Conservation (phyloP, 2,797 vertebrate species). For the Hydrolagus colliei region DNA sequence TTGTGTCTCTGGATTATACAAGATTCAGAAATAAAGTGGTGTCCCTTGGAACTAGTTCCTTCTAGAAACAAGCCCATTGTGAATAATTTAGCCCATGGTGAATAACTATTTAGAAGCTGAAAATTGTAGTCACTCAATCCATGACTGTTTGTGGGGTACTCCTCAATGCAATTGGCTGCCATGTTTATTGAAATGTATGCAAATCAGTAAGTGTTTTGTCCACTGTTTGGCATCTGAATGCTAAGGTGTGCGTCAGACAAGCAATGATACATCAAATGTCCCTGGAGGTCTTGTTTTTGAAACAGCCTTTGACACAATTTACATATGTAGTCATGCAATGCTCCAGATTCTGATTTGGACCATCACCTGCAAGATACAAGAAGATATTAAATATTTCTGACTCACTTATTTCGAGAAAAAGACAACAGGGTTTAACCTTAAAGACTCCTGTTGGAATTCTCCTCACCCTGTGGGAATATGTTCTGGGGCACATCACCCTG, state of each 20-base stretch:
- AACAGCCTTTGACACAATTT: constrained; percentile 19
- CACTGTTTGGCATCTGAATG: neutral
- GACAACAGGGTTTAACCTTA: too few relatives aligned
- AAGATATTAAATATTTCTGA: neutral
- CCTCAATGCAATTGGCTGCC: too few relatives aligned
- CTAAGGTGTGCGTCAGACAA: neutral
- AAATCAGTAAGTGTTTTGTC: neutral
- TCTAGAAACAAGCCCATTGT: too few relatives aligned
- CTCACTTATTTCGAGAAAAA: neutral
- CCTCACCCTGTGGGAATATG: too few relatives aligned
- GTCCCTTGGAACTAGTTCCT: too few relatives aligned
- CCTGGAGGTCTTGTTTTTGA: neutral
- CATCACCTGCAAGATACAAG: neutral
- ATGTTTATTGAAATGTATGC: neutral
- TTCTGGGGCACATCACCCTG: too few relatives aligned
- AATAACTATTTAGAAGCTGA: too few relatives aligned
- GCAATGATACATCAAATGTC: neutral
- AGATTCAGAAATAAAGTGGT: neutral
- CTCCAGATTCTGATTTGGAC: neutral
- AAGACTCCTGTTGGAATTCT: too few relatives aligned
- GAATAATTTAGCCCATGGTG: too few relatives aligned
- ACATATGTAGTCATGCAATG: constrained; percentile 19
- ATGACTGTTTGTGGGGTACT: too few relatives aligned
- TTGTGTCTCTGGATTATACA: neutral
- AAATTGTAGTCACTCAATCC: too few relatives aligned